These are phyloP conservation scores for Eupristina koningsbergeri DNA, from an alignment of 1,140 invertebrate genomes.

Conservation along the genomic window DNA sequence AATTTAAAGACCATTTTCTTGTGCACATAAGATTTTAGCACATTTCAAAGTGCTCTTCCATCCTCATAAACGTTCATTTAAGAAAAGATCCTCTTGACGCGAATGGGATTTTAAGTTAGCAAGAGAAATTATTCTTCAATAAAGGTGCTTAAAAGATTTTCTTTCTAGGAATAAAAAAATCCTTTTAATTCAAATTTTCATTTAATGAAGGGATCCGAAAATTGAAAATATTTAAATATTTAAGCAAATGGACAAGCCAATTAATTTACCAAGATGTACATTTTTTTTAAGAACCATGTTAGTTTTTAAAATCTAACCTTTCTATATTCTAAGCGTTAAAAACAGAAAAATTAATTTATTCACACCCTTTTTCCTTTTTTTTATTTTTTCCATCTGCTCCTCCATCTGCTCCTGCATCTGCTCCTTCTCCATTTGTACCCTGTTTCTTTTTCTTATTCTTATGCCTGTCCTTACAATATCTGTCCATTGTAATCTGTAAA, in stretches of 20 bases:
- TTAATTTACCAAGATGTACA: background rate
- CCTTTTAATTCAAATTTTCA: constrained; percentile 1
- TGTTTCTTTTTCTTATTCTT: no score
- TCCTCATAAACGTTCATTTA: constrained; percentile 20
- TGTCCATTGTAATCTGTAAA: background rate
- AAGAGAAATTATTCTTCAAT: constrained; percentile 28
- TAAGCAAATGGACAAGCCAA: background rate
- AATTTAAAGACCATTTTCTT: constrained; percentile 13
- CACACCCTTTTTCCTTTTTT: no score
- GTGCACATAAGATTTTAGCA: background rate
- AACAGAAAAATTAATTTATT: no score
- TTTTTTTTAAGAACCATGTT: no score
- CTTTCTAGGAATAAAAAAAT: background rate
- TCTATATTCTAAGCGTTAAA: no score
- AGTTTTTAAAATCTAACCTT: no score
- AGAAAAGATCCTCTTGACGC: constrained; percentile 22
- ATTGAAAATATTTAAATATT: constrained; percentile 1
- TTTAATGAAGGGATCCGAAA: constrained; percentile 8
- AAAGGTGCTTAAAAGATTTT: constrained; percentile 16
- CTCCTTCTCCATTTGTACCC: no score
- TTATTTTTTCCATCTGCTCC: no score
- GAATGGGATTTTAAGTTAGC: constrained; percentile 17
- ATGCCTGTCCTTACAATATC: no score
- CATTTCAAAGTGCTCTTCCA: background rate
- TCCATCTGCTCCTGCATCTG: no score